Percentiles rank a stretch among this genome's conserved stretches.
Evolutionary conservation across 2,888 invertebrate genomes (phyloP).

Genomic region (Pseudococcus jackbeardsleyi): DNA sequence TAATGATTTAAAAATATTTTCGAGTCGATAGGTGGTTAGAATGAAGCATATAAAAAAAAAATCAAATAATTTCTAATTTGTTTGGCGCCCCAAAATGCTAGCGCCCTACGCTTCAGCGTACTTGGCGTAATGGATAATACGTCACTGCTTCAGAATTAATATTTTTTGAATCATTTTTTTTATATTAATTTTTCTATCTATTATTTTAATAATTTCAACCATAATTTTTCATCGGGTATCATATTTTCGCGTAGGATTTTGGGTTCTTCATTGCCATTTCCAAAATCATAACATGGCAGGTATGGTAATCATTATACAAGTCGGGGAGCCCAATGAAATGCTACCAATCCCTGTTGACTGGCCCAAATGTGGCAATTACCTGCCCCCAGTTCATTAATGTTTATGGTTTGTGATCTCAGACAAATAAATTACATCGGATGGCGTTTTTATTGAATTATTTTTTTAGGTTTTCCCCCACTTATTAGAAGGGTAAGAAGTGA

Average conservation of each 20-base stretch:
- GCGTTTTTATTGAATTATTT: not conserved
- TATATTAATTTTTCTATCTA: too few species aligned
- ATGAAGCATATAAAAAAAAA: too few species aligned
- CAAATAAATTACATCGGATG: not conserved
- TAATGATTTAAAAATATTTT: too few species aligned
- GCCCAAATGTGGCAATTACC: slow-evolving; percentile 67
- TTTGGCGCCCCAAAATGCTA: too few species aligned
- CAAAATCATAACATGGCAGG: slow-evolving; percentile 67
- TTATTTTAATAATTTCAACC: too few species aligned
- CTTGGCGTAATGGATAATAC: too few species aligned
- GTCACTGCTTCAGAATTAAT: too few species aligned
- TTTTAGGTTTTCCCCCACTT: not conserved
- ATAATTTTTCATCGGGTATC: not conserved
- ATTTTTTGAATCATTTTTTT: too few species aligned
- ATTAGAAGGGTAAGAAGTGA: not conserved
- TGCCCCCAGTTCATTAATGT: slow-evolving; percentile 62
- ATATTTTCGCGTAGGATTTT: slow-evolving; percentile 66
- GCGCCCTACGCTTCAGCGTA: too few species aligned
- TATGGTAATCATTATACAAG: slow-evolving; percentile 67
- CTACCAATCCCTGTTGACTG: slow-evolving; percentile 67
- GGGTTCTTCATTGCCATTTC: slow-evolving; percentile 68
- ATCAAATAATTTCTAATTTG: too few species aligned
- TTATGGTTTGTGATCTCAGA: not conserved
- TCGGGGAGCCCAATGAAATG: slow-evolving; percentile 66
- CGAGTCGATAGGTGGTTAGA: too few species aligned